Percentiles rank a stretch among this genome's conserved stretches.
Evolutionary conservation across 2,797 vertebrate species (phyloP).

Genomic region (Anisognathus igniventris): DNA sequence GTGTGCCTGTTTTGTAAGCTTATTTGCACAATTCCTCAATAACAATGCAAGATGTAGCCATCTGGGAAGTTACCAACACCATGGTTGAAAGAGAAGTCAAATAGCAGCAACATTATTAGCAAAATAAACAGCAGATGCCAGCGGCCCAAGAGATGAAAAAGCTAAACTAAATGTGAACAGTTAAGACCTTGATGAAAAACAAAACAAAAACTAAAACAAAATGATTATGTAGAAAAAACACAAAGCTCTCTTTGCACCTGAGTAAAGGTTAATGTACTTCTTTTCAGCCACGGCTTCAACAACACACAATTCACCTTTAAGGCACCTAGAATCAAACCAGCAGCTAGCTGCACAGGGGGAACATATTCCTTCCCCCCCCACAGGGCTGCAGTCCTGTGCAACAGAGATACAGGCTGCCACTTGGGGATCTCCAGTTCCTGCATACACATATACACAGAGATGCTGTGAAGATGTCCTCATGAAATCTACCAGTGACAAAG

Average conservation of each 20-base stretch:
- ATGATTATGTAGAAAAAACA: neutral
- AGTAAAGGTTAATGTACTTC: neutral
- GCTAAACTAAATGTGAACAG: neutral
- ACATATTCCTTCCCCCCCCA: accelerated
- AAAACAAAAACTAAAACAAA: neutral
- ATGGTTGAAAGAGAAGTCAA: neutral
- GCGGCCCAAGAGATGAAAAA: neutral
- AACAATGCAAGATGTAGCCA: neutral
- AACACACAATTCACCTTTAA: neutral
- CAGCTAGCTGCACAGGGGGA: neutral
- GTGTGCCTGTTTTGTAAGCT: neutral
- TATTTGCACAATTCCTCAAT: neutral
- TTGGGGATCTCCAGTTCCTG: neutral
- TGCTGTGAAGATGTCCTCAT: neutral
- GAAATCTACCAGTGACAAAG: neutral
- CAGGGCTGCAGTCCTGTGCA: neutral
- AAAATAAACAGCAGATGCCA: neutral
- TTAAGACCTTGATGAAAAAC: neutral
- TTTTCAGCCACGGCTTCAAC: neutral
- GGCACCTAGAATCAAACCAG: neutral
- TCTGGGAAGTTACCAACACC: neutral
- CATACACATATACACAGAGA: accelerated
- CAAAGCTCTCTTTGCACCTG: neutral
- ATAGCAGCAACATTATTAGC: neutral
- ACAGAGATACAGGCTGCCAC: neutral